phyloP scores from a whole-genome alignment of 2,797 vertebrate genomes.

The Crenuchus spilurus region DNA sequence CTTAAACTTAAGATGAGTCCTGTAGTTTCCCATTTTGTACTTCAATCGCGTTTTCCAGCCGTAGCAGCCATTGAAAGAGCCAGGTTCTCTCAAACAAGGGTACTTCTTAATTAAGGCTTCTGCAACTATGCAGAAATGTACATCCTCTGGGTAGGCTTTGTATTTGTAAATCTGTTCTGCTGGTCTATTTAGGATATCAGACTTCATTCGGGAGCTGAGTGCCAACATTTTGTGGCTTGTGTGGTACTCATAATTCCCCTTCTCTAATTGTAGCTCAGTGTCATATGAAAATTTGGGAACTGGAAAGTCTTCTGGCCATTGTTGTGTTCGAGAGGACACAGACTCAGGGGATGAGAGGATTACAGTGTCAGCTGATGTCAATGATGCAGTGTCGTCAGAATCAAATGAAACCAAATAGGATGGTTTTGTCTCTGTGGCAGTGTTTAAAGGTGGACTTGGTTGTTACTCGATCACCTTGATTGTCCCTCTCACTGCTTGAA shows the following conservation, averaged over 20 bases:
- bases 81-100: too few species aligned
- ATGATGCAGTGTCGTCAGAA: background rate
- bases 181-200: slow-evolving; percentile 43
- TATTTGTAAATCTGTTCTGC: slow-evolving; percentile 42
- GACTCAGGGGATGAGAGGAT: slow-evolving; percentile 32
- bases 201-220: slow-evolving; percentile 21
- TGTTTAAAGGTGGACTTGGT: slow-evolving; percentile 37
- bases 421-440: slow-evolving; percentile 8
- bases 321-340: slow-evolving; percentile 31
- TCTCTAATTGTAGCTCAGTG: slow-evolving; percentile 30
- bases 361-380: slow-evolving; percentile 18
- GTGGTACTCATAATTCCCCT: slow-evolving; percentile 30
- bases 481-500: slow-evolving; percentile 45
- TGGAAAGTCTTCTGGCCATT: slow-evolving; percentile 32
- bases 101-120: too few species aligned
- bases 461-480: slow-evolving; percentile 50
- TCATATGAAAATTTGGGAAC: slow-evolving; percentile 41
- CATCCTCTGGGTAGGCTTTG: slow-evolving; percentile 44
- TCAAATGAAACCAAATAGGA: slow-evolving; percentile 8
- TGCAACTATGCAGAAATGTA: slow-evolving; percentile 47
- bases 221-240: slow-evolving; percentile 25
- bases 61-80: too few species aligned
- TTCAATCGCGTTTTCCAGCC: too few species aligned
- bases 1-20: slow-evolving; percentile 50
- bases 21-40: slow-evolving; percentile 56